Evolutionary conservation across 2,797 vertebrate genomes (phyloP).

Genomic region (Kryptopterus vitreolus): DNA sequence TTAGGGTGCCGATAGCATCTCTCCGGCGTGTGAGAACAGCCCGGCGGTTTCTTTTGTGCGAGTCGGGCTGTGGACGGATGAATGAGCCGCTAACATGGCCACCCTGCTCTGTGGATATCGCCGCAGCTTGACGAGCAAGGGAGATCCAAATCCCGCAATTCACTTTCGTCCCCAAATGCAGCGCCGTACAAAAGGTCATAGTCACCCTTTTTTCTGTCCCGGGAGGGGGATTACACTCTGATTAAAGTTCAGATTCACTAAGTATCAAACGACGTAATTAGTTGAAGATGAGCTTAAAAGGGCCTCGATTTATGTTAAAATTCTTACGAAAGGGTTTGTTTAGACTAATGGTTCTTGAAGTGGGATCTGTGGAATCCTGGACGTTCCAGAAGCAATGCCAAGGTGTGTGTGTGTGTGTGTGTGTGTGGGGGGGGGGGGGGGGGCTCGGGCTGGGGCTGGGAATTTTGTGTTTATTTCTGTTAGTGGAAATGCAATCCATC

Average conservation of each 20-base stretch:
- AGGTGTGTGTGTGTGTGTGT: background rate
- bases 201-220: background rate
- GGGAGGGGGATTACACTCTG: too few species aligned
- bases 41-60: slow-evolving; percentile 32
- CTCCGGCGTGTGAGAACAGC: slow-evolving; percentile 1
- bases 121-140: slow-evolving; percentile 24
- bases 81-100: slow-evolving; percentile 42
- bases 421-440: too few species aligned
- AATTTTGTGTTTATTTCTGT: background rate
- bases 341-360: background rate
- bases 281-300: background rate
- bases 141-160: slow-evolving; percentile 15
- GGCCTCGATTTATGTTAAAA: background rate
- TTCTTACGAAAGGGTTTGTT: background rate
- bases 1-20: slow-evolving; percentile 13
- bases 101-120: slow-evolving; percentile 33
- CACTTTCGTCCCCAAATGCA: background rate
- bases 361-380: background rate
- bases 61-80: slow-evolving; percentile 22
- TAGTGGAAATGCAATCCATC: background rate
- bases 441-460: too few species aligned
- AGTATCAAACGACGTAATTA: too few species aligned
- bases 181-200: background rate
- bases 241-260: background rate
- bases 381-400: background rate